Evolutionary conservation across 2,113 vertebrate species (phyloP).

Genomic region (Xiphophorus hellerii): DNA sequence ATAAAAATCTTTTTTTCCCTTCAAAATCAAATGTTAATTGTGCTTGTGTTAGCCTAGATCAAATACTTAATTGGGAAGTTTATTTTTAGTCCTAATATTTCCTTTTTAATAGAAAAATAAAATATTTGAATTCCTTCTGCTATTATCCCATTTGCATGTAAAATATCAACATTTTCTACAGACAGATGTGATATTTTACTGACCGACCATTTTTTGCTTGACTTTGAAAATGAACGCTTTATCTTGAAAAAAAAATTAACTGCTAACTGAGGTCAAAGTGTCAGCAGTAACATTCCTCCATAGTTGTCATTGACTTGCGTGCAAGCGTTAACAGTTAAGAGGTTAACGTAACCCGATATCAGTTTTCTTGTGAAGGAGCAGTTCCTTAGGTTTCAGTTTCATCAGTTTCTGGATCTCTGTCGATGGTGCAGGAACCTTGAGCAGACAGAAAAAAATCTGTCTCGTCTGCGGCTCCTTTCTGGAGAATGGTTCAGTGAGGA

Average conservation of each 20-base stretch:
- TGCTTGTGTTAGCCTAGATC: too few species aligned
- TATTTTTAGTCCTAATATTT: too few species aligned
- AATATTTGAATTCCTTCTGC: too few species aligned
- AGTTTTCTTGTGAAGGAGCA: not conserved
- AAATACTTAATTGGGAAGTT: too few species aligned
- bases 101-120: too few species aligned
- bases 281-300: too few species aligned
- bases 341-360: not conserved
- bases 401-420: constrained; percentile 17
- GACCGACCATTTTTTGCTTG: too few species aligned
- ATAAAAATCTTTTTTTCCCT: too few species aligned
- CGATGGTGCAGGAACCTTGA: constrained; percentile 81
- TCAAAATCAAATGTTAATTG: too few species aligned
- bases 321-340: too few species aligned
- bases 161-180: not conserved
- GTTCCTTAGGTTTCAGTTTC: constrained; percentile 19
- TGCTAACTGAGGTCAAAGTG: not conserved
- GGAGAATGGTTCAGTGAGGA: constrained; percentile 92
- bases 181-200: not conserved
- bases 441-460: constrained; percentile 79
- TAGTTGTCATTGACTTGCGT: too few species aligned
- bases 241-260: not conserved
- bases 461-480: constrained; percentile 80
- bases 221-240: not conserved
- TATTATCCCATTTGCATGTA: too few species aligned